Conservation (phyloP, 2,797 vertebrate species). For the Pachyuromys duprasi region DNA sequence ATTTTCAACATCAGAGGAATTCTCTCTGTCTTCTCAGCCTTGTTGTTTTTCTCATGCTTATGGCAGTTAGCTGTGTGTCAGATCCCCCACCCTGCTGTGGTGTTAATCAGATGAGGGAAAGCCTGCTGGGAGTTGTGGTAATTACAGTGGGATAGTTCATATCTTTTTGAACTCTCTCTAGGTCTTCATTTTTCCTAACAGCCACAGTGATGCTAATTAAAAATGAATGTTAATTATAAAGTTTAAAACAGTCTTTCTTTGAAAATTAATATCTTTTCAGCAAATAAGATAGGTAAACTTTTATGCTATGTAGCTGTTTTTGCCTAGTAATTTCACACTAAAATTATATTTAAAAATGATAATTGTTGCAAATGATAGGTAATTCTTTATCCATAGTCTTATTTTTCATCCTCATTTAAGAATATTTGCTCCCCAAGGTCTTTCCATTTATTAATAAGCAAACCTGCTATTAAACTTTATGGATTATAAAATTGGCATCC, state of each 20-base stretch:
- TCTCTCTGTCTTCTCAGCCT: slow-evolving; percentile 61
- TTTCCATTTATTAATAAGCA: slow-evolving; percentile 73
- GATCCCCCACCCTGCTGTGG: slow-evolving; percentile 69
- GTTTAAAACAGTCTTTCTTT: slow-evolving; percentile 71
- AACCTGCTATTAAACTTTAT: slow-evolving; percentile 73
- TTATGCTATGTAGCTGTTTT: slow-evolving; percentile 23
- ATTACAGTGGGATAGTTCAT: slow-evolving; percentile 81
- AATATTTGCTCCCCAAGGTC: slow-evolving; percentile 45
- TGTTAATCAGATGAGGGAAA: slow-evolving; percentile 83
- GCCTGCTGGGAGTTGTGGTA: slow-evolving; percentile 83
- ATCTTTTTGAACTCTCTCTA: slow-evolving; percentile 80
- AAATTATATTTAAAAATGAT: neutral
- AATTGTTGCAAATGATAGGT: slow-evolving; percentile 51
- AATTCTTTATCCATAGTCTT: neutral
- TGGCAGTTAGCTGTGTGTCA: slow-evolving; percentile 67
- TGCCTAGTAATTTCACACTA: neutral
- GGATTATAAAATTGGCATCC: slow-evolving; percentile 67
- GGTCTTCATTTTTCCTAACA: slow-evolving; percentile 81
- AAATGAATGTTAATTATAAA: slow-evolving; percentile 82
- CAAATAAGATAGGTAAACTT: neutral
- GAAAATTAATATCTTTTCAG: slow-evolving; percentile 66
- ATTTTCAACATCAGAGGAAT: slow-evolving; percentile 63
- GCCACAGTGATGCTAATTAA: slow-evolving; percentile 81
- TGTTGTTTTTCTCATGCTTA: slow-evolving; percentile 71
- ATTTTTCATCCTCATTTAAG: slow-evolving; percentile 61